Percentiles rank a stretch among this genome's conserved stretches.
Evolutionary conservation across 2,888 invertebrate species (phyloP).

Genomic region (Iselma pallidipennis): DNA sequence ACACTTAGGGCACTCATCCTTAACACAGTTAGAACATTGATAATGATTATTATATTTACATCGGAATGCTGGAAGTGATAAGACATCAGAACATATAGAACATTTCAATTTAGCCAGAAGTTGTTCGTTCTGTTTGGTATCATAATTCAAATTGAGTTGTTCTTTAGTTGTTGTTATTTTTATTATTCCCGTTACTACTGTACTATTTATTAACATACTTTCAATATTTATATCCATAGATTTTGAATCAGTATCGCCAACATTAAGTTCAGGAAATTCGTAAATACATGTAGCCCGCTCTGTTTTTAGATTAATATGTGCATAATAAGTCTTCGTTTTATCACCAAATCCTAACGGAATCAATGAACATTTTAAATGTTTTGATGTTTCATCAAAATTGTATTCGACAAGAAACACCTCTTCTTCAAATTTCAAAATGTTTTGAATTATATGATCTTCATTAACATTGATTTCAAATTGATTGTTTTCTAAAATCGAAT

Average conservation of each 20-base stretch:
- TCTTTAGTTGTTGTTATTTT: neutral
- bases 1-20: neutral
- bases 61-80: neutral
- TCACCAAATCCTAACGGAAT: neutral
- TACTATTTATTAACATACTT: neutral
- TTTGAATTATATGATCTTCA: neutral
- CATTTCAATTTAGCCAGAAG: neutral
- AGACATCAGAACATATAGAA: neutral
- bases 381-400: neutral
- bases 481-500: neutral
- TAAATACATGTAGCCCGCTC: neutral
- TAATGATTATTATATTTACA: neutral
- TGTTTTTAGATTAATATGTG: neutral
- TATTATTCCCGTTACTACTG: neutral
- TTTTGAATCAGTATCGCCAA: neutral
- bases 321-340: neutral
- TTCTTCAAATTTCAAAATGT: neutral
- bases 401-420: neutral
- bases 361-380: neutral
- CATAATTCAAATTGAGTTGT: neutral
- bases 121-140: neutral
- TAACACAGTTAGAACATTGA: neutral
- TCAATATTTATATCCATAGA: neutral
- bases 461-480: neutral
- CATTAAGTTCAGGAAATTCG: neutral